Evolutionary conservation across 2,113 vertebrate species (phyloP).

Genomic region (Sceloporus undulatus): DNA sequence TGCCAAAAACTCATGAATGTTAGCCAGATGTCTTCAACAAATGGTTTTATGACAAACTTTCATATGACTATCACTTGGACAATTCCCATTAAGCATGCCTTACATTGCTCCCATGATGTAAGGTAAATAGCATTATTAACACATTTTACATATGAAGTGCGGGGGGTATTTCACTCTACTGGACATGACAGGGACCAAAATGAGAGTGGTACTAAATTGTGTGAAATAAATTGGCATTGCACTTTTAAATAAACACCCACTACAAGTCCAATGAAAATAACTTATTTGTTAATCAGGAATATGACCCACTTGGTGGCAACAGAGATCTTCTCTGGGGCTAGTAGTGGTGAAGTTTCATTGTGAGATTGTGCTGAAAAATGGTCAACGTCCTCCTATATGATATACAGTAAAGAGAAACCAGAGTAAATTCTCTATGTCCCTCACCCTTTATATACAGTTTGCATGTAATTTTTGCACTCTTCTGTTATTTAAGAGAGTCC

Average conservation of each 20-base stretch:
- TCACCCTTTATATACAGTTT: background rate
- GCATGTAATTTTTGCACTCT: background rate
- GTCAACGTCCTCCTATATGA: no score
- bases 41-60: constrained; percentile 8
- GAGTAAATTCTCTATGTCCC: no score
- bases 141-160: background rate
- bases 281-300: background rate
- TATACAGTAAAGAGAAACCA: no score
- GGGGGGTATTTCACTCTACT: constrained; percentile 23
- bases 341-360: no score
- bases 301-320: background rate
- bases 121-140: constrained; percentile 11
- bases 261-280: background rate
- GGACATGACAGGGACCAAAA: background rate
- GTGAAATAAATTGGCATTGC: background rate
- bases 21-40: background rate
- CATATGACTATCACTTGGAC: constrained; percentile 41
- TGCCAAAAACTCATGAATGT: constrained; percentile 13
- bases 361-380: no score
- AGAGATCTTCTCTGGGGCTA: background rate
- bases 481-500: background rate
- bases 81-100: constrained; percentile 28
- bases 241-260: background rate
- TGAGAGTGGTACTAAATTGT: background rate
- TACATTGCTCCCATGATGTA: constrained; percentile 41